Evolutionary conservation across 2,888 invertebrate species (phyloP), one percentile per base, ranked within the genome.

Genomic region (Chydorus sphaericus): DNA sequence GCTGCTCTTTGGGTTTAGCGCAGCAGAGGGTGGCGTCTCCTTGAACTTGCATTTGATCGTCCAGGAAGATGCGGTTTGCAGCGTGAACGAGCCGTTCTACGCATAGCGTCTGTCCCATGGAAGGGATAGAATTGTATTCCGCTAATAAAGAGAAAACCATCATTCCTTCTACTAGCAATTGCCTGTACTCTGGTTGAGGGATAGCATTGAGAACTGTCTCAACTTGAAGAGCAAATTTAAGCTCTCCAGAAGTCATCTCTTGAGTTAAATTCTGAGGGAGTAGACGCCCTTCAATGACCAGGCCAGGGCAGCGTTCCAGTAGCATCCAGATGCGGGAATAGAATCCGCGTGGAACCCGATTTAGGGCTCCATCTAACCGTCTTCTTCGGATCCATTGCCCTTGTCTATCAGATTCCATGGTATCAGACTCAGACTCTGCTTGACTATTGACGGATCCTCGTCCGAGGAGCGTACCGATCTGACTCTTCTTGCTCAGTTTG

Each of bases 201-300:
- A 99, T 94, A 53, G 88, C 84, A 69, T 97, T 98, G 53, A 98
- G 74, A 3, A 94, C 94, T 2, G 92, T 88, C 72, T 98, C 98
- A 0, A 98, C 96, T 56, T 92, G 91, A 16, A 98, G 74, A 0
- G 98, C 97, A 72, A 98, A 98, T 73, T 98, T 98, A 63, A 97
- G 72, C 73, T 98, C 98, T 39, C 94, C 94, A 0, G 94, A 81
- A 1, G 98, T 98, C 98, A 98, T 98, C 80, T 97, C 97, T 73
- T 92, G 91, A 0, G 96, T 97, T 54, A 97, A 74, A 70, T 86
- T 88, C 66, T 92, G 91, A 55, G 87, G 88, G 23, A 98, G 73
- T 28, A 90, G 77, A 68, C 89, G 84, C 1, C 89, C 91, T 69
- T 93, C 92, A 60, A 98, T 92, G 8, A 86, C 82, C 55, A 97